Evolutionary conservation across 2,113 vertebrate genomes (phyloP).

Genomic region (Apaloderma vittatum): DNA sequence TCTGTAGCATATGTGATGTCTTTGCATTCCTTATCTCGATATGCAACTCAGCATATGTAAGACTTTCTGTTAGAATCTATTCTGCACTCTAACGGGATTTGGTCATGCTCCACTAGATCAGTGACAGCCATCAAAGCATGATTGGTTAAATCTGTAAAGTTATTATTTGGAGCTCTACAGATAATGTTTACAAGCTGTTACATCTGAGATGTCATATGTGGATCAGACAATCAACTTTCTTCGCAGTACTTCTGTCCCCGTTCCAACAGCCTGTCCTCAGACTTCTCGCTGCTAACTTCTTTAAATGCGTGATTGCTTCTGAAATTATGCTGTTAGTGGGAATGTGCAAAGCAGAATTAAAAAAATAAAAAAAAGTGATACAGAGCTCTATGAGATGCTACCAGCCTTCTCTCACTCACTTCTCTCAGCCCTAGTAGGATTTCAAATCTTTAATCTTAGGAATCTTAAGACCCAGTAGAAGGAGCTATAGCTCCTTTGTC

Average conservation of each 20-base stretch:
- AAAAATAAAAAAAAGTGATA: neutral
- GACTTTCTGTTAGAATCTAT: neutral
- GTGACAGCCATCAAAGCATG: slow-evolving; percentile 57
- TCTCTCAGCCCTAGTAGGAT: neutral
- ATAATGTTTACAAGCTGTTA: slow-evolving; percentile 66
- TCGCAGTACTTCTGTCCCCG: neutral
- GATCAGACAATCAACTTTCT: slow-evolving; percentile 39
- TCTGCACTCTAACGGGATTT: slow-evolving; percentile 21
- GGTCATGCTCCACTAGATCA: slow-evolving; percentile 51
- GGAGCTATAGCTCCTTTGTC: slow-evolving; percentile 47
- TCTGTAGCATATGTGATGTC: neutral
- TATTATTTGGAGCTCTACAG: slow-evolving; percentile 56
- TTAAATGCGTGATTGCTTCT: slow-evolving; percentile 6
- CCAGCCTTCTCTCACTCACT: neutral
- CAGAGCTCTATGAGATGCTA: neutral
- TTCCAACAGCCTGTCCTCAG: slow-evolving; percentile 25
- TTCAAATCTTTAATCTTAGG: neutral
- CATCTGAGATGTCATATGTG: slow-evolving; percentile 32
- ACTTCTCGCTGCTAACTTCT: neutral
- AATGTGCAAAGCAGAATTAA: neutral
- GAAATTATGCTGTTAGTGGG: slow-evolving; percentile 12
- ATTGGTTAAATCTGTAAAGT: slow-evolving; percentile 59
- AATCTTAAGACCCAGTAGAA: slow-evolving; percentile 43
- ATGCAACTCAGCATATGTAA: neutral
- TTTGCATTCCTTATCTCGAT: neutral